Evolutionary conservation across 2,113 vertebrate species (phyloP).

Genomic region (Elephantulus edwardii): DNA sequence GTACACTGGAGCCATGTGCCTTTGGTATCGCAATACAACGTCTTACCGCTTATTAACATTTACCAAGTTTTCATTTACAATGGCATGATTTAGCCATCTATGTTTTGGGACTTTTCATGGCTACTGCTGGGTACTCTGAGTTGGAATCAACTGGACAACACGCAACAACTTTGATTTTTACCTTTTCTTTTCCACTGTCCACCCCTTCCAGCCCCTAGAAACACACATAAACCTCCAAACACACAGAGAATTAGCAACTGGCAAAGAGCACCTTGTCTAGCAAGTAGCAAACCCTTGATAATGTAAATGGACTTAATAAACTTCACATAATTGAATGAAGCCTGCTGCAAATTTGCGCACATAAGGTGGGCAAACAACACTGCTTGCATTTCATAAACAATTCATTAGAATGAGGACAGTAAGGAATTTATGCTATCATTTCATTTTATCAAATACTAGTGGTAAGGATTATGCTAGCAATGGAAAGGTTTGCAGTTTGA

Average conservation of each 20-base stretch:
- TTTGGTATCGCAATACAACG: too few species aligned
- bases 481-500: slow-evolving; percentile 23
- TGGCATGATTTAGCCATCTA: not conserved
- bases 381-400: not conserved
- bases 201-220: too few species aligned
- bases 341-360: not conserved
- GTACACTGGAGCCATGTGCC: too few species aligned
- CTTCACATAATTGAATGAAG: not conserved
- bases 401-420: not conserved
- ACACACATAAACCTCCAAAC: too few species aligned
- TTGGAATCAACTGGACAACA: too few species aligned
- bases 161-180: too few species aligned
- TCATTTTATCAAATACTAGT: slow-evolving; percentile 15
- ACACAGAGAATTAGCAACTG: not conserved
- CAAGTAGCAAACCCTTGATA: not conserved
- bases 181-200: not conserved
- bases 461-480: not conserved
- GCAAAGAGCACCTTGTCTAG: not conserved
- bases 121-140: too few species aligned
- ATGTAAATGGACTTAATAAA: not conserved
- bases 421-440: not conserved
- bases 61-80: not conserved
- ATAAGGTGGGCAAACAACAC: not conserved
- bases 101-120: not conserved
- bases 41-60: not conserved